Percentiles rank a stretch among this genome's conserved stretches.
These are phyloP conservation scores for Plectropomus leopardus DNA, from an alignment of 2,113 vertebrate genomes.

Conservation along the genomic window DNA sequence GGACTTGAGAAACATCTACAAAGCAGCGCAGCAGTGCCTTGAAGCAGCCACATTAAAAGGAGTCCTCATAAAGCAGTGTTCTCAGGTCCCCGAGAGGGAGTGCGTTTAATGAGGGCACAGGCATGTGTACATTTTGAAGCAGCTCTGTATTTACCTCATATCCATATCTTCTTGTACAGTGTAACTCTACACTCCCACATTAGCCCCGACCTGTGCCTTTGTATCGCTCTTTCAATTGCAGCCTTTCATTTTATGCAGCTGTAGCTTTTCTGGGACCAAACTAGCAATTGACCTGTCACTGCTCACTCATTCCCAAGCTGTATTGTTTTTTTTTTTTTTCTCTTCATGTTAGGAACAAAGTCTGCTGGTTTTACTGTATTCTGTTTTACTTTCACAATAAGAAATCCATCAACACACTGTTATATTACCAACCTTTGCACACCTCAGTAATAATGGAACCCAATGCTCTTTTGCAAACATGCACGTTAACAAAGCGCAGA, in stretches of 20 bases:
- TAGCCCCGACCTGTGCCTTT: slow-evolving; percentile 24
- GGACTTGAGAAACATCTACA: slow-evolving; percentile 70
- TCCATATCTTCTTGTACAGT: slow-evolving; percentile 27
- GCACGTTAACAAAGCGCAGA: slow-evolving; percentile 17
- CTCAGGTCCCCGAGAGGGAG: slow-evolving; percentile 41
- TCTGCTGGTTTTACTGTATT: slow-evolving; percentile 2
- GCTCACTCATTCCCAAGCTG: slow-evolving; percentile 19
- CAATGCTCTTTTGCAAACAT: slow-evolving; percentile 21
- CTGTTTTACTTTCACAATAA: slow-evolving; percentile 6
- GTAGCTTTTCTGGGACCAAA: background rate
- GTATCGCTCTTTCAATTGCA: slow-evolving; percentile 17
- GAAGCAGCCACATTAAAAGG: slow-evolving; percentile 59
- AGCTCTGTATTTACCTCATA: slow-evolving; percentile 51
- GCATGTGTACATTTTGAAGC: slow-evolving; percentile 58
- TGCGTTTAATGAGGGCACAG: slow-evolving; percentile 56
- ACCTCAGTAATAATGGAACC: slow-evolving; percentile 26
- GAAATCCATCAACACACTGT: slow-evolving; percentile 30
- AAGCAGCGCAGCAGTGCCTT: slow-evolving; percentile 69
- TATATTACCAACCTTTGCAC: slow-evolving; percentile 1
- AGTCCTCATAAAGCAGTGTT: slow-evolving; percentile 55
- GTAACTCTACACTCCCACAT: slow-evolving; percentile 37
- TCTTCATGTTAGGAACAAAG: background rate
- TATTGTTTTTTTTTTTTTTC: background rate
- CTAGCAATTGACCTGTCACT: slow-evolving; percentile 22
- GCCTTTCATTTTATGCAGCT: slow-evolving; percentile 29